These are phyloP conservation scores for Tamandua tetradactyla DNA, from an alignment of 2,797 vertebrate genomes.

Conservation along the genomic window DNA sequence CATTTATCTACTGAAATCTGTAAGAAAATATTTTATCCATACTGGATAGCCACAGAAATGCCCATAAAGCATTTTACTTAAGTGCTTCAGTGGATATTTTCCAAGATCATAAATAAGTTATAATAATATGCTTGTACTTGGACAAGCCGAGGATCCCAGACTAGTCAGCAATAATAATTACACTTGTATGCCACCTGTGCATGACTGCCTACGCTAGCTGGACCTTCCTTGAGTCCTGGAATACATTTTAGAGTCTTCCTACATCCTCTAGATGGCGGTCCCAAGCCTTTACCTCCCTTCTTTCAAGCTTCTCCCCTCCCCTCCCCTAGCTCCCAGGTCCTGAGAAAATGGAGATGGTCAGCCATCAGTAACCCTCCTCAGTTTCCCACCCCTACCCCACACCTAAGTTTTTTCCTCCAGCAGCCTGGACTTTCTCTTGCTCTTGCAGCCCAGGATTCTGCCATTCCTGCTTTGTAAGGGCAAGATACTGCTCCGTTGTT, in stretches of 20 bases:
- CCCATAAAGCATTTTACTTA: neutral
- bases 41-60: neutral
- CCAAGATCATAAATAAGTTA: neutral
- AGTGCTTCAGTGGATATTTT: neutral
- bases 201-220: neutral
- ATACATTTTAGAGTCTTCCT: slow-evolving; percentile 4
- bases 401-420: neutral
- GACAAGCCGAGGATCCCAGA: neutral
- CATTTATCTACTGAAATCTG: neutral
- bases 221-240: neutral
- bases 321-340: neutral
- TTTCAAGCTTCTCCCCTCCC: neutral
- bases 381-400: neutral
- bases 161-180: neutral
- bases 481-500: neutral
- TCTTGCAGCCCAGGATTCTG: neutral
- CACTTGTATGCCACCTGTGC: neutral
- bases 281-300: neutral
- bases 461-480: neutral
- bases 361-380: neutral
- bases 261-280: neutral
- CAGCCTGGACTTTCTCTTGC: neutral
- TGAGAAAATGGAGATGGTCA: neutral
- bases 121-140: neutral
- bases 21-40: neutral